Conservation (phyloP, 2,113 vertebrate species). For the Macaca mulatta region DNA sequence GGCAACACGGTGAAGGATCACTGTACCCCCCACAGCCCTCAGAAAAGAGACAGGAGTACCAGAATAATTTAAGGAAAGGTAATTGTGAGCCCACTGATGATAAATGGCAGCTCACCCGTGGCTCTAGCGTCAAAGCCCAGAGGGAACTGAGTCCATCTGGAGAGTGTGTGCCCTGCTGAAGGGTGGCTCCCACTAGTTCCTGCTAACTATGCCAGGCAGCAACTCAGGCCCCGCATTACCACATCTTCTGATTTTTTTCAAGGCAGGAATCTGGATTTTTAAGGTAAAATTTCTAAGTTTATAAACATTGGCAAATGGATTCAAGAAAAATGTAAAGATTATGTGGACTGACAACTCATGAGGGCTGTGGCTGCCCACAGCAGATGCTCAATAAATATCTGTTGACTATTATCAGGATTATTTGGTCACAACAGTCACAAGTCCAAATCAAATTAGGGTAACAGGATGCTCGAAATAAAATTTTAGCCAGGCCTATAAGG, state of each 20-base stretch:
- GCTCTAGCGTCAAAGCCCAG: not conserved
- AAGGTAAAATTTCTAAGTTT: not conserved
- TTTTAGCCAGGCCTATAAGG: not conserved
- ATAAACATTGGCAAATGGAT: not conserved
- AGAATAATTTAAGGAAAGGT: not conserved
- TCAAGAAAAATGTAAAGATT: not conserved
- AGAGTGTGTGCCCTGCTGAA: rapidly evolving
- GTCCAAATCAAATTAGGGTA: not conserved
- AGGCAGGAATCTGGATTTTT: not conserved
- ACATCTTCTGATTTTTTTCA: not conserved
- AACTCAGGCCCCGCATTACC: not conserved
- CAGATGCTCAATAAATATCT: not conserved
- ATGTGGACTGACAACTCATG: no score
- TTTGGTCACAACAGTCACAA: not conserved
- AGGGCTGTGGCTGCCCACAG: not conserved
- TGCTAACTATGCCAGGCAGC: not conserved
- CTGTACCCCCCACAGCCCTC: no score
- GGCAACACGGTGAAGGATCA: no score
- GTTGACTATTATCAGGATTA: not conserved
- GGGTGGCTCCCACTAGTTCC: not conserved
- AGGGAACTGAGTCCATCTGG: not conserved
- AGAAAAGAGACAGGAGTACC: no score
- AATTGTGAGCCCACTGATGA: not conserved
- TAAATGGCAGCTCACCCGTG: not conserved
- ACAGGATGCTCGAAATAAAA: not conserved